Evolutionary conservation across 2,888 invertebrate species (phyloP), one percentile per base, ranked within the genome.

Genomic region (Brassicogethes aeneus): DNA sequence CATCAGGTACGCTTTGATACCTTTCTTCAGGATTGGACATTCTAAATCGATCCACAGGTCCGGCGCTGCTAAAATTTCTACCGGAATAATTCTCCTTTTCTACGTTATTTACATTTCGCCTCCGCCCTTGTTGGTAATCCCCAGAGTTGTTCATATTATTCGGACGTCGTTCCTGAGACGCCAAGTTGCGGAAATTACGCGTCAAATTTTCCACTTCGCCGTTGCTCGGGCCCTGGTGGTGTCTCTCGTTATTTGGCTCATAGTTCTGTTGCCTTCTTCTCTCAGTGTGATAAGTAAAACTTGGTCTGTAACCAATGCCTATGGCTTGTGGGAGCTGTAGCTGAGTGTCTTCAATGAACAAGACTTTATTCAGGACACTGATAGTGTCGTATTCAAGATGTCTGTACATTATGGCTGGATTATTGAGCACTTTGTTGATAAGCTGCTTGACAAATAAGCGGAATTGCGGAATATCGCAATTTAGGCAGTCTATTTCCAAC

Each of bases 281-380:
- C 23, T 23, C 7, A 10, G 23, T n/a, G n/a, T n/a, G n/a, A n/a
- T n/a, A n/a, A n/a, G n/a, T n/a, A n/a, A 32, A 32, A 32, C 8
- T 5, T 10, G 32, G 32, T 32, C 14, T 32, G 32, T 10, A 3
- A 10, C 32, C 32, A 5, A 32, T 32, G 3, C 32, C 32, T 5
- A 12, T 13, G 12, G 86, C 86, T 56, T 85, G 82, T 40, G 73
- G 75, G 2, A 87, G 63, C 0, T 82, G 82, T 10, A 79, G 70
- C 3, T 77, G 75, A 50, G 77, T 76, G 56, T 88, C 87, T 56
- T 86, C 86, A 1, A 77, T 75, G 3, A 76, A 77, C 30, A 88
- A 63, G 0, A 85, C 77, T 43, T 74, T 72, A 1, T 82, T 79
- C 0, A 85, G 72, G 0, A 80, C 72, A 45, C 73, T 74, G 1